phyloP scores from a whole-genome alignment of 2,113 vertebrate species.

The Mus musculus region GRCm39 chr10:8562001-8562500 shows the following conservation, averaged over 20 bases:
- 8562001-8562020: background rate
- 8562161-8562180: background rate
- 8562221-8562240: background rate
- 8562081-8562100: background rate
- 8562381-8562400: background rate
- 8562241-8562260: background rate
- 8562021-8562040: background rate
- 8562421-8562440: too few species aligned
- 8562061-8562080: too few species aligned
- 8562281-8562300: background rate
- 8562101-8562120: background rate
- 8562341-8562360: background rate
- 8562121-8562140: background rate
- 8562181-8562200: background rate
- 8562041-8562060: background rate
- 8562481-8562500: background rate
- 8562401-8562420: background rate
- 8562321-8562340: background rate
- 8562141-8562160: background rate
- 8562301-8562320: background rate
- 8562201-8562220: background rate
- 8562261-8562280: background rate
- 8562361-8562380: background rate
- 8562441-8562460: background rate
- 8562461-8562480: background rate